Conservation (phyloP, 2,797 vertebrate genomes). For the Malurus leucopterus region DNA sequence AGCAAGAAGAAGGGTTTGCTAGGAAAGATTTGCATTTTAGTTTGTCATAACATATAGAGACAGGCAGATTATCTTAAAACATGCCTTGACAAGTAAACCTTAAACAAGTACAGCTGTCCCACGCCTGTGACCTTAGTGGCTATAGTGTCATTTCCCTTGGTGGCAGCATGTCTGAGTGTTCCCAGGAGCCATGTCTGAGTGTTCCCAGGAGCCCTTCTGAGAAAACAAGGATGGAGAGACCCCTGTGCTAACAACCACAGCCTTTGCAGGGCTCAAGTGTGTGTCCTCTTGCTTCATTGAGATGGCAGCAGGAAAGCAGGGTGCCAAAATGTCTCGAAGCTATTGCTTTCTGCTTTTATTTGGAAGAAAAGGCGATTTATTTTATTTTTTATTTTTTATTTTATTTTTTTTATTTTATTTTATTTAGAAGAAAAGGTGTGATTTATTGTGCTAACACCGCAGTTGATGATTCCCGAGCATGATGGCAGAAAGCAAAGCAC, state of each 20-base stretch:
- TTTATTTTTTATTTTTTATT: too few species aligned
- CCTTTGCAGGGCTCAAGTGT: background rate
- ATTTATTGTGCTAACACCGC: background rate
- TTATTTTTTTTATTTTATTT: too few species aligned
- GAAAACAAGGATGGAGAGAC: background rate
- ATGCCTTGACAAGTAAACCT: background rate
- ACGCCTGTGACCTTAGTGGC: background rate
- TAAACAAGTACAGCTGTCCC: background rate
- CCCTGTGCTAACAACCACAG: background rate
- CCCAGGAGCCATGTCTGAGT: background rate
- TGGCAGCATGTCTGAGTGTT: background rate
- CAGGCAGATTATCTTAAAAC: background rate
- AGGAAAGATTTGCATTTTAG: background rate
- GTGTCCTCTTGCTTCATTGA: background rate
- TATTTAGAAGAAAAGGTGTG: background rate
- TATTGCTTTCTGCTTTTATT: conserved; percentile 1
- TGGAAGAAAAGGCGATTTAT: background rate
- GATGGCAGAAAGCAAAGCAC: background rate
- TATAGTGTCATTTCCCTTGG: background rate
- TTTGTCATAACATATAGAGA: background rate
- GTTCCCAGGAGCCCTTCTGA: background rate
- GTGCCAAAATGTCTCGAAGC: background rate
- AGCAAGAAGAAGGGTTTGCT: background rate
- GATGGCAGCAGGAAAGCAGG: background rate
- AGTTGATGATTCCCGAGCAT: background rate